phyloP scores from a whole-genome alignment of 2,888 invertebrate genomes.

The Xestia sexstrigata region DNA sequence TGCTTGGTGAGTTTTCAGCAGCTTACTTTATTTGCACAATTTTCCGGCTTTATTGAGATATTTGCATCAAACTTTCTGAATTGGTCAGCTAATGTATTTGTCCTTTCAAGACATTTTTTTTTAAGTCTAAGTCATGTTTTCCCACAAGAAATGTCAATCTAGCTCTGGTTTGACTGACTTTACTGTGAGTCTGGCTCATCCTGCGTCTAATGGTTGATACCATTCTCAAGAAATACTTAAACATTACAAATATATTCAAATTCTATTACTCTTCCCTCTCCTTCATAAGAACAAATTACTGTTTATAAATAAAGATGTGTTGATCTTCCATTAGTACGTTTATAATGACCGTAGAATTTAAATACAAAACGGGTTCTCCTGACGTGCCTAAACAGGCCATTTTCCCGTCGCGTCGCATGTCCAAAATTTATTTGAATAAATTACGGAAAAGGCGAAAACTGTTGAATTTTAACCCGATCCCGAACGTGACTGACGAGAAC shows the following conservation, averaged over 20 bases:
- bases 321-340: slow-evolving; percentile 62
- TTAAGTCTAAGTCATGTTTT: not conserved
- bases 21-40: too few relatives aligned
- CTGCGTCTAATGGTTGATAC: not conserved
- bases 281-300: slow-evolving; percentile 38
- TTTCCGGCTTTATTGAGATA: not conserved
- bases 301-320: slow-evolving; percentile 63
- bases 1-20: not conserved
- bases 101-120: not conserved
- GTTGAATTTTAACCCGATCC: slow-evolving; percentile 86
- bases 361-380: slow-evolving; percentile 65
- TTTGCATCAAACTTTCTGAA: not conserved
- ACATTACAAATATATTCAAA: slow-evolving; percentile 17
- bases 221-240: not conserved
- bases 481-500: slow-evolving; percentile 73
- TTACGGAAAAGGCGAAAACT: slow-evolving; percentile 82
- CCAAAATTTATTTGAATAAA: slow-evolving; percentile 88
- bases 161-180: not conserved
- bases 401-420: slow-evolving; percentile 81
- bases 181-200: not conserved
- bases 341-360: slow-evolving; percentile 67
- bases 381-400: slow-evolving; percentile 77
- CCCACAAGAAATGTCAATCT: not conserved
- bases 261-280: slow-evolving; percentile 3
- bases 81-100: not conserved